These are phyloP conservation scores for Holcopasites calliopsidis DNA, from an alignment of 1,140 invertebrate genomes.

Conservation along the genomic window DNA sequence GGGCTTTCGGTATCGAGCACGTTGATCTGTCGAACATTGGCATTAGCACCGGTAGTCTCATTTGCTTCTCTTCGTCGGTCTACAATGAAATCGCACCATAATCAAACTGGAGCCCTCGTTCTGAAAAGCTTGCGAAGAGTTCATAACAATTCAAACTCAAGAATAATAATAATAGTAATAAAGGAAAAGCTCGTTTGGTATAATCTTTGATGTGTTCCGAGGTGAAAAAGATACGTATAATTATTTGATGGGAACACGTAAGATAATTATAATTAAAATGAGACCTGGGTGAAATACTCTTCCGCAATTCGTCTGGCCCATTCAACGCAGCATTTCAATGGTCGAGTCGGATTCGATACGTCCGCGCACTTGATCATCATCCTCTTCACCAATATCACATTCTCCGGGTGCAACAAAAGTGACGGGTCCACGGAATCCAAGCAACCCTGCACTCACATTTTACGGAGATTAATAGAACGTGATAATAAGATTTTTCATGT, in stretches of 20 bases:
- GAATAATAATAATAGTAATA: too few relatives aligned
- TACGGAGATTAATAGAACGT: background rate
- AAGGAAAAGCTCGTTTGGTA: too few relatives aligned
- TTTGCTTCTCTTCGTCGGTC: slow-evolving; percentile 95
- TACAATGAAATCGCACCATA: slow-evolving; percentile 75
- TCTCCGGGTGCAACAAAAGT: slow-evolving; percentile 85
- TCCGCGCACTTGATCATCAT: slow-evolving; percentile 99
- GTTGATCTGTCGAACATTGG: slow-evolving; percentile 95
- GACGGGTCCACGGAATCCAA: slow-evolving; percentile 78
- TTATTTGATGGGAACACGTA: background rate
- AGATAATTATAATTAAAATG: slow-evolving; percentile 6
- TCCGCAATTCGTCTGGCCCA: slow-evolving; percentile 94
- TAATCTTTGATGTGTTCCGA: too few relatives aligned
- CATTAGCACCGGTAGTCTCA: slow-evolving; percentile 95
- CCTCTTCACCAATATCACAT: slow-evolving; percentile 90
- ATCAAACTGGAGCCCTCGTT: background rate
- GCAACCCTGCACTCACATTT: slow-evolving; percentile 61
- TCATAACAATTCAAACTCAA: too few relatives aligned
- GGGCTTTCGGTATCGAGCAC: slow-evolving; percentile 97
- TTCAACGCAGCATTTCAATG: slow-evolving; percentile 90
- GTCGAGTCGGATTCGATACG: slow-evolving; percentile 95
- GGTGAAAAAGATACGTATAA: background rate
- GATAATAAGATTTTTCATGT: background rate
- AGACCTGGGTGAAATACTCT: slow-evolving; percentile 94
- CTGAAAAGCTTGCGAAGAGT: background rate